Conservation (phyloP, 1,140 invertebrate species). For the Drosophila neocordata region DNA sequence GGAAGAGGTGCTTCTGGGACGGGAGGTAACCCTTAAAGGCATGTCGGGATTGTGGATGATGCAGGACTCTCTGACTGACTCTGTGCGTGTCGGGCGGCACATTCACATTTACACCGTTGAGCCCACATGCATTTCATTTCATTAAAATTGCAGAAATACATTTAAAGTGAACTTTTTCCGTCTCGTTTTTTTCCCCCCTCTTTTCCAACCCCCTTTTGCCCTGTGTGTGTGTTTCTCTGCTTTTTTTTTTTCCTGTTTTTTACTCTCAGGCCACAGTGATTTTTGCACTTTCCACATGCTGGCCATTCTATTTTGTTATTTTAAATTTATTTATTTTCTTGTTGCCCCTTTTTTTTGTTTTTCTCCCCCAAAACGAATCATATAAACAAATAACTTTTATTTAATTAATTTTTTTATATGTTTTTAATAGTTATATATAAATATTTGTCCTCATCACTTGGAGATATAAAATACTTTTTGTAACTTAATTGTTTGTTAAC, state of each 20-base stretch:
- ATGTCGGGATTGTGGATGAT: slow-evolving; percentile 19
- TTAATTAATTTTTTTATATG: slow-evolving; percentile 51
- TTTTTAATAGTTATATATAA: too few relatives aligned
- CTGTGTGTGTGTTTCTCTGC: slow-evolving; percentile 6
- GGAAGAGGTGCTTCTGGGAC: not conserved
- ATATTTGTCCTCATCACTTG: not conserved
- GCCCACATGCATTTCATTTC: slow-evolving; percentile 77
- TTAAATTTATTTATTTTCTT: slow-evolving; percentile 5
- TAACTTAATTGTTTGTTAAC: not conserved
- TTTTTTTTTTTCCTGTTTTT: slow-evolving; percentile 14
- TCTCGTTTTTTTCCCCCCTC: slow-evolving; percentile 22
- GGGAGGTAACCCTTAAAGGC: slow-evolving; percentile 28
- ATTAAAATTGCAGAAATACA: slow-evolving; percentile 78
- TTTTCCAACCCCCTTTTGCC: slow-evolving; percentile 5
- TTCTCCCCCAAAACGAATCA: not conserved
- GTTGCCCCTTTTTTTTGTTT: not conserved
- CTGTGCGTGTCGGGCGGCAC: slow-evolving; percentile 55
- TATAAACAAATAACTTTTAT: slow-evolving; percentile 39
- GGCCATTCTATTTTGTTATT: slow-evolving; percentile 9
- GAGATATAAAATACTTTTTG: not conserved
- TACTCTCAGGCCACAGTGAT: slow-evolving; percentile 4
- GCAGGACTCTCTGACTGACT: slow-evolving; percentile 10
- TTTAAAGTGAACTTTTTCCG: slow-evolving; percentile 63
- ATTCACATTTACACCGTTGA: slow-evolving; percentile 62
- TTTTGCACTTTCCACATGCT: slow-evolving; percentile 8